phyloP scores from a whole-genome alignment of 2,888 invertebrate genomes.

The Chaetogeoica ovagalla region DNA sequence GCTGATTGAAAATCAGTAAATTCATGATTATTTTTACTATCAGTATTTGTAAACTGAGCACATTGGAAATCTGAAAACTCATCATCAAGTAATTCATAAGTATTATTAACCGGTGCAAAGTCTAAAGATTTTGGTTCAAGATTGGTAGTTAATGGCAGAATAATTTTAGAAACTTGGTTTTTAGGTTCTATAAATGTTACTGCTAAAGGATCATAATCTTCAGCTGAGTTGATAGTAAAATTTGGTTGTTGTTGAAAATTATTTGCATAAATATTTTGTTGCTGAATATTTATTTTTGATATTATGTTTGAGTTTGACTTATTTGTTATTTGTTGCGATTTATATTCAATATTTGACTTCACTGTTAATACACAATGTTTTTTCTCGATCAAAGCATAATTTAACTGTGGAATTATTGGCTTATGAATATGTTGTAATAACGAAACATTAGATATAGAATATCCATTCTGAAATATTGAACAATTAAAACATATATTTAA shows the following conservation, averaged over 20 bases:
- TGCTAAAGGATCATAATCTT: slow-evolving; percentile 40
- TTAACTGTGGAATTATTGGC: slow-evolving; percentile 60
- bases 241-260: slow-evolving; percentile 21
- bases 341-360: slow-evolving; percentile 26
- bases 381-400: slow-evolving; percentile 55
- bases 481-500: background rate
- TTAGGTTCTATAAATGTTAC: slow-evolving; percentile 46
- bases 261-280: slow-evolving; percentile 12
- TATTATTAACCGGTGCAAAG: slow-evolving; percentile 23
- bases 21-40: slow-evolving; percentile 41
- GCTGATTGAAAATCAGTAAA: slow-evolving; percentile 55
- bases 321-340: slow-evolving; percentile 10
- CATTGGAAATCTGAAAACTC: slow-evolving; percentile 64
- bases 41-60: slow-evolving; percentile 54
- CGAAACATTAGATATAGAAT: slow-evolving; percentile 57
- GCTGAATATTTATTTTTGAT: slow-evolving; percentile 4
- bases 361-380: slow-evolving; percentile 22
- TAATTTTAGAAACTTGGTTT: slow-evolving; percentile 18
- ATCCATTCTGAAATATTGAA: slow-evolving; percentile 57
- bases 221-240: background rate
- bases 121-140: slow-evolving; percentile 44
- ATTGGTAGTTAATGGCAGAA: slow-evolving; percentile 14
- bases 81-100: slow-evolving; percentile 57
- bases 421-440: slow-evolving; percentile 57
- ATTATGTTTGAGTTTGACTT: slow-evolving; percentile 7